A percentile compares a stretch with the other conserved stretches of the same genome.
phyloP scores from a whole-genome alignment of 2,888 invertebrate species.

The Nysson spinosus region DNA sequence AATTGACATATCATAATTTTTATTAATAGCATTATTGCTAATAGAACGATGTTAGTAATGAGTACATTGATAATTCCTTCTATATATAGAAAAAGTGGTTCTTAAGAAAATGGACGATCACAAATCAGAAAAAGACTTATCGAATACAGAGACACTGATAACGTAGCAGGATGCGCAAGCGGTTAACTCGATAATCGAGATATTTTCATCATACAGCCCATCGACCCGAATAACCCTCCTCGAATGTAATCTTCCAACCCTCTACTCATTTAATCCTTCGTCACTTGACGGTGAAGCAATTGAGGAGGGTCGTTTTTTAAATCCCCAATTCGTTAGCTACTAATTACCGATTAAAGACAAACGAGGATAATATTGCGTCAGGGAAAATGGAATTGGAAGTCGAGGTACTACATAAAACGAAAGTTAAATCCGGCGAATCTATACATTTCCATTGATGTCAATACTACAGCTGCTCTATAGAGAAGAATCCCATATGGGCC shows the following conservation, averaged over 20 bases:
- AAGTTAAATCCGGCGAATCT: slow-evolving; percentile 9
- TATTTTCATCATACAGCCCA: slow-evolving; percentile 39
- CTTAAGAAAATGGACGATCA: too few relatives aligned
- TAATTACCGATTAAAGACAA: slow-evolving; percentile 25
- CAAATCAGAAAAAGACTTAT: too few relatives aligned
- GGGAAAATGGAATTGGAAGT: neutral
- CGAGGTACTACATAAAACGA: neutral
- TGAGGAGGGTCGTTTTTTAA: slow-evolving; percentile 9
- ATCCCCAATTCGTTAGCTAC: slow-evolving; percentile 17
- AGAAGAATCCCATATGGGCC: slow-evolving; percentile 33
- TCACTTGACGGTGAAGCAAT: slow-evolving; percentile 2
- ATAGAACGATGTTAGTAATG: too few relatives aligned
- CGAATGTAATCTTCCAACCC: slow-evolving; percentile 21
- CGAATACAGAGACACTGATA: too few relatives aligned
- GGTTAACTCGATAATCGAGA: slow-evolving; percentile 32
- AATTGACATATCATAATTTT: too few relatives aligned
- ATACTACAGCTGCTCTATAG: slow-evolving; percentile 16
- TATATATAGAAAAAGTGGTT: too few relatives aligned
- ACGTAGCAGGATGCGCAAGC: neutral
- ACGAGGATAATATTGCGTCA: neutral
- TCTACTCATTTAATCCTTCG: slow-evolving; percentile 27
- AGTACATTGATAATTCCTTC: too few relatives aligned
- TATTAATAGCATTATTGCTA: too few relatives aligned
- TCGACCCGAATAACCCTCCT: slow-evolving; percentile 44
- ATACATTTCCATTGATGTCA: slow-evolving; percentile 20